These are phyloP conservation scores for Xestia c-nigrum DNA, from an alignment of 2,888 invertebrate species.

Conservation along the genomic window DNA sequence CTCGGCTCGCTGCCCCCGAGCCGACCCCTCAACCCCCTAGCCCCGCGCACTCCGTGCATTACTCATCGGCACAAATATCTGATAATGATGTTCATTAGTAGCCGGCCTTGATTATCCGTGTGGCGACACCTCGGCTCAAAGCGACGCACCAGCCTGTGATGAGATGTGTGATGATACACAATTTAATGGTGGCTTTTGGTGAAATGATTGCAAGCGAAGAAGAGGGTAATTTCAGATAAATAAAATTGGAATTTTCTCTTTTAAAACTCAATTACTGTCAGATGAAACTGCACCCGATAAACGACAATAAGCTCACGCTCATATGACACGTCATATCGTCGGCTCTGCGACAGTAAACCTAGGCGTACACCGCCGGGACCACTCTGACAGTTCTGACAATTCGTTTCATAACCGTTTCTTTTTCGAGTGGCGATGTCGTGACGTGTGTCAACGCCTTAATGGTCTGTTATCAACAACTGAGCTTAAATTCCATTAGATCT, in stretches of 20 bases:
- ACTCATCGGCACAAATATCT: constrained; percentile 78
- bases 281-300: constrained; percentile 10
- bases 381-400: constrained; percentile 39
- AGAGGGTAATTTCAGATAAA: not conserved
- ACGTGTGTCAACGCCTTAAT: constrained; percentile 54
- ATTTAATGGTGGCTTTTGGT: not conserved
- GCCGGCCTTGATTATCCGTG: constrained; percentile 65
- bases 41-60: constrained; percentile 67
- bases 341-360: constrained; percentile 10
- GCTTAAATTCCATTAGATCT: constrained; percentile 55
- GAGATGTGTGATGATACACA: not conserved
- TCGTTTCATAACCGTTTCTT: constrained; percentile 25
- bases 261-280: constrained; percentile 16
- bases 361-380: not conserved
- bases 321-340: constrained; percentile 21
- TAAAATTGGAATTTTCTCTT: not conserved
- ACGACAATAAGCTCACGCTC: constrained; percentile 20
- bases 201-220: not conserved
- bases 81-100: constrained; percentile 79
- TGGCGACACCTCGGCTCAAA: constrained; percentile 24
- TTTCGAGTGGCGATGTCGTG: constrained; percentile 6
- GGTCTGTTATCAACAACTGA: constrained; percentile 63
- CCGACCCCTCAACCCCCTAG: constrained; percentile 31
- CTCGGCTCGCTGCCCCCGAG: constrained; percentile 70
- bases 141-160: not conserved